Conservation (phyloP, 2,113 vertebrate genomes). For the Tupaia chinensis region DNA sequence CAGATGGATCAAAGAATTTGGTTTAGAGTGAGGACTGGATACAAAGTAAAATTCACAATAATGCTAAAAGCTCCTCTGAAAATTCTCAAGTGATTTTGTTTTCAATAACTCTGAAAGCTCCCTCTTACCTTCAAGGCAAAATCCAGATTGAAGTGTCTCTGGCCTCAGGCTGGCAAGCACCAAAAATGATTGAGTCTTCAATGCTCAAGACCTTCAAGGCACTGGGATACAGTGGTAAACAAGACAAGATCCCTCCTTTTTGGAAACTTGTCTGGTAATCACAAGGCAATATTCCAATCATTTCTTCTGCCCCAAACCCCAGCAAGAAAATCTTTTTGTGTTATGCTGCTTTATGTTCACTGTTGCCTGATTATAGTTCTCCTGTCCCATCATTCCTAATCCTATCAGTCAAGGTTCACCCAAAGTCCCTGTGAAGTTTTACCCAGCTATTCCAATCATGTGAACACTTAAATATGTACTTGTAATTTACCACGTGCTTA, state of each 20-base stretch:
- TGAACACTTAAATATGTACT: neutral
- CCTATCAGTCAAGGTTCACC: neutral
- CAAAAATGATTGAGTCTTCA: neutral
- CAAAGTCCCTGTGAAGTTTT: neutral
- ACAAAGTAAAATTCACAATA: constrained; percentile 3
- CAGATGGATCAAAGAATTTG: too few species aligned
- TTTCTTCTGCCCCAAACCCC: neutral
- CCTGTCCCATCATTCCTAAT: neutral
- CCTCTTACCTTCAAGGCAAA: neutral
- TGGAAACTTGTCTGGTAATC: neutral
- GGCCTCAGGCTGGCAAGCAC: neutral
- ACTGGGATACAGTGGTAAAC: neutral
- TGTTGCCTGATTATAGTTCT: neutral
- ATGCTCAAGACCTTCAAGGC: neutral
- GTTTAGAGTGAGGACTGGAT: neutral
- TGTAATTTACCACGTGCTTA: constrained; percentile 11
- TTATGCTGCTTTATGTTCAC: constrained; percentile 1
- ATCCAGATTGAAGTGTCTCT: constrained; percentile 1
- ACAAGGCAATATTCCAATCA: neutral
- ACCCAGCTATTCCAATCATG: neutral
- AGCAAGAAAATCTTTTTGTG: neutral
- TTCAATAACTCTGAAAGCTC: neutral
- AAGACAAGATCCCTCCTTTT: neutral
- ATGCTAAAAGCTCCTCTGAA: neutral
- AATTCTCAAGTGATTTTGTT: constrained; percentile 23